Conservation (phyloP, 2,113 vertebrate species). For the Zonotrichia leucophrys region DNA sequence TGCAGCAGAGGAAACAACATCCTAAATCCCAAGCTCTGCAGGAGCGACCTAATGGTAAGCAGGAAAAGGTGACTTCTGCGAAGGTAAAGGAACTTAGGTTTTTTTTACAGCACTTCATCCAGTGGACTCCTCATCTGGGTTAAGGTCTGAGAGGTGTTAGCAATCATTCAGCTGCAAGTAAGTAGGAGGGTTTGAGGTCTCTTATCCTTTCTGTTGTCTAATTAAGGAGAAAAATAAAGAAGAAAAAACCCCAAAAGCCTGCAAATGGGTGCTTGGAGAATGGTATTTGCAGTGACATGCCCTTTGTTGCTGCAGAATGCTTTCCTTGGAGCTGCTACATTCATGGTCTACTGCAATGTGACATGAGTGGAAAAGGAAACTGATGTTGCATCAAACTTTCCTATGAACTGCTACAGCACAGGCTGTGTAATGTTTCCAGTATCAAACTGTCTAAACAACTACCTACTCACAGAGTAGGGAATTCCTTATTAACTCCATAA, state of each 20-base stretch:
- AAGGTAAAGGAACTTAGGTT: background rate
- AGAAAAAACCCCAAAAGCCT: background rate
- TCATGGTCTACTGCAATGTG: background rate
- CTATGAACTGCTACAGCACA: background rate
- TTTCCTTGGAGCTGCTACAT: background rate
- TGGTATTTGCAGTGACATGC: background rate
- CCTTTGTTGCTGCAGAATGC: background rate
- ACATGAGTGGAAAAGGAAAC: background rate
- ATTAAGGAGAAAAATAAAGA: no score
- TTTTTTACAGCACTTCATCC: background rate
- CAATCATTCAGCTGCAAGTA: background rate
- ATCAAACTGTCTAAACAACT: conserved; percentile 7
- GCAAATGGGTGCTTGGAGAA: background rate
- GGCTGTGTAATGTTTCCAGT: background rate
- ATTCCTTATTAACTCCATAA: conserved; percentile 2
- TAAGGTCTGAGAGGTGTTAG: background rate
- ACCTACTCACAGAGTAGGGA: background rate
- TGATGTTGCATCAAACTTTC: conserved; percentile 20
- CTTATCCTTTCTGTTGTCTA: background rate
- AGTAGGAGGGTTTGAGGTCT: background rate
- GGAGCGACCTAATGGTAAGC: no score
- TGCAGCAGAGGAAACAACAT: background rate
- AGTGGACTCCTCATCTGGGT: background rate
- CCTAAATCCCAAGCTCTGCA: no score
- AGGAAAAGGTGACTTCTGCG: background rate